Evolutionary conservation across 2,888 invertebrate genomes (phyloP), one percentile per base, ranked within the genome.

Genomic region (Microplitis deprimator): DNA sequence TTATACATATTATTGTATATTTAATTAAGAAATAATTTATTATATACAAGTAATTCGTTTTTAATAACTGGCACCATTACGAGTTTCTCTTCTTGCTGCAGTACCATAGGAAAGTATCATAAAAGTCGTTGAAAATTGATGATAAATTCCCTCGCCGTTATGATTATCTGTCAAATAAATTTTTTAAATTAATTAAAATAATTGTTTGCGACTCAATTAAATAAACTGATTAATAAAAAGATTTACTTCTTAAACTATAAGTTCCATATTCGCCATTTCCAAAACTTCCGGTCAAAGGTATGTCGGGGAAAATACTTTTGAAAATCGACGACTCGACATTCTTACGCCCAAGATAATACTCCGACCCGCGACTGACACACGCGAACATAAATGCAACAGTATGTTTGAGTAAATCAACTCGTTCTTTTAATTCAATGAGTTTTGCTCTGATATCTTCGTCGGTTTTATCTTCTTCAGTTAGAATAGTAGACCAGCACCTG

Each of bases 221-320:
- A 29, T 29, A 29, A 29, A 29, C 0, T 29, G 29, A 29, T 29
- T 1, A 20, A 1, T 20, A 20, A 20, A 20, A 20, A 20, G 1
- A 81, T 81, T 82, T 79, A 87, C 87, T 81, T 60, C 78, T 79
- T 6, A 70, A 64, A 69, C 70, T 73, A 38, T 75, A 73, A 20
- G 62, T 70, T 40, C 89, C 89, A 79, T 84, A 87, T 80, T 89
- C 89, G 59, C 89, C 89, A 40, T 83, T 83, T 1, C 89, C 89
- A 71, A 85, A 85, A 64, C 85, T 83, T 4, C 89, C 89, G 39
- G 86, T 79, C 40, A 89, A 77, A 65, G 88, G 86, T 61, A 89
- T 81, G 7, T 84, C 78, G 0, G 89, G 89, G 75, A 89, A 89
- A 8, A 86, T 73, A 75, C 82, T 85, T 68, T 84, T 88, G 40